A percentile compares a stretch with the other conserved stretches of the same genome.
Evolutionary conservation across 2,888 invertebrate species (phyloP).

Genomic region (Pimpla rufipes): DNA sequence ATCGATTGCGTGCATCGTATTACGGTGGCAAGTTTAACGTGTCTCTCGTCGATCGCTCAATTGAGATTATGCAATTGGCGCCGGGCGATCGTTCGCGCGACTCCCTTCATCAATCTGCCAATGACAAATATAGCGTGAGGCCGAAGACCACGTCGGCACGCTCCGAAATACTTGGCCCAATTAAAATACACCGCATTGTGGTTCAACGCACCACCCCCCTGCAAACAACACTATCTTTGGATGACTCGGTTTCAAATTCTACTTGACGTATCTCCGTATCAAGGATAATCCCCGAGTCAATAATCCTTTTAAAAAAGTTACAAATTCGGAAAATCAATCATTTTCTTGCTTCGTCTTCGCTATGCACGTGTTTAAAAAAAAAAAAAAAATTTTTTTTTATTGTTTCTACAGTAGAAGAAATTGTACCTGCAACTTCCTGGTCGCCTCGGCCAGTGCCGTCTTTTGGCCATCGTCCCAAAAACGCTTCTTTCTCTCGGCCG

Average conservation of each 20-base stretch:
- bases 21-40: slow-evolving; percentile 37
- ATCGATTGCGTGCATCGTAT: slow-evolving; percentile 15
- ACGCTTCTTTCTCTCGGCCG: slow-evolving; percentile 91
- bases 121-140: slow-evolving; percentile 83
- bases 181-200: slow-evolving; percentile 65
- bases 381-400: background rate
- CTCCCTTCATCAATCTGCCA: slow-evolving; percentile 81
- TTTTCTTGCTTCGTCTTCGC: background rate
- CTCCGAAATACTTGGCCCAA: slow-evolving; percentile 70
- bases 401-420: slow-evolving; percentile 22
- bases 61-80: slow-evolving; percentile 41
- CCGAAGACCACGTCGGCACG: slow-evolving; percentile 75
- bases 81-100: slow-evolving; percentile 39
- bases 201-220: slow-evolving; percentile 73
- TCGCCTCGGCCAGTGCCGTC: slow-evolving; percentile 91
- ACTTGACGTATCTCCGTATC: slow-evolving; percentile 68
- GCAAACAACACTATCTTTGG: slow-evolving; percentile 80
- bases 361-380: no score
- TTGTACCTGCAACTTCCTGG: slow-evolving; percentile 88
- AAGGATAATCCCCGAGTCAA: slow-evolving; percentile 55
- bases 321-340: background rate
- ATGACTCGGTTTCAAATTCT: slow-evolving; percentile 79
- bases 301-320: slow-evolving; percentile 14
- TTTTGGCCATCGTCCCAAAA: slow-evolving; percentile 95
- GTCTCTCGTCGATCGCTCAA: slow-evolving; percentile 56